phyloP scores from a whole-genome alignment of 2,888 invertebrate genomes.

The Aspidiotus destructor region DNA sequence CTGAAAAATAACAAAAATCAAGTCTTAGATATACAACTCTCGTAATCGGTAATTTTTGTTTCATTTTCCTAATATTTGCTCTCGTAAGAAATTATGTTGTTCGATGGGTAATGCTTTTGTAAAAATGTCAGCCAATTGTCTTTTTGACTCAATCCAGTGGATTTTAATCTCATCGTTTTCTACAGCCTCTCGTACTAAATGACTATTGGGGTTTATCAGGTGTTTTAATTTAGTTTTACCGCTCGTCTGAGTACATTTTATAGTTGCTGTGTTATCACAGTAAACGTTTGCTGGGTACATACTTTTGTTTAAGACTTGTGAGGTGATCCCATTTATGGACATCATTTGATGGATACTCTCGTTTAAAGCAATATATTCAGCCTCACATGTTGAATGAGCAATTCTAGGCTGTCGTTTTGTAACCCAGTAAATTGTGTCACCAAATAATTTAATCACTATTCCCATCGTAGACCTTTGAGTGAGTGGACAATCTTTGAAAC shows the following conservation, averaged over 20 bases:
- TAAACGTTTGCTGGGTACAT: neutral
- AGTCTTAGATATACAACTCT: no score
- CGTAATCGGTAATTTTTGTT: no score
- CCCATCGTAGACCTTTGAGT: conserved; percentile 6
- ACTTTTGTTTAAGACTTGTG: neutral
- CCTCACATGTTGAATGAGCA: conserved; percentile 7
- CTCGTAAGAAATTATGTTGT: neutral
- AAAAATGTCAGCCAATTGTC: conserved; percentile 8
- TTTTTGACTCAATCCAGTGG: neutral
- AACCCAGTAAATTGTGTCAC: neutral
- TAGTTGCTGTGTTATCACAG: conserved; percentile 1
- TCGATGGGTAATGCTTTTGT: neutral
- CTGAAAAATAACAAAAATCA: no score
- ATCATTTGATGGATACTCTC: neutral
- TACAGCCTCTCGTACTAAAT: neutral
- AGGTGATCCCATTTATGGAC: neutral
- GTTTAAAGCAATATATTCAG: neutral
- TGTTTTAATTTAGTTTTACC: neutral
- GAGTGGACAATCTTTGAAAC: neutral
- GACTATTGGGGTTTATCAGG: neutral
- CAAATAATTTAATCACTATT: neutral
- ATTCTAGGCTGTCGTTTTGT: neutral
- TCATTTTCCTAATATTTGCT: neutral
- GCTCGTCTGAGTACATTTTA: neutral
- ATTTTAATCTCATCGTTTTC: neutral